Conservation (phyloP, 2,113 vertebrate genomes). For the Crocuta crocuta region DNA sequence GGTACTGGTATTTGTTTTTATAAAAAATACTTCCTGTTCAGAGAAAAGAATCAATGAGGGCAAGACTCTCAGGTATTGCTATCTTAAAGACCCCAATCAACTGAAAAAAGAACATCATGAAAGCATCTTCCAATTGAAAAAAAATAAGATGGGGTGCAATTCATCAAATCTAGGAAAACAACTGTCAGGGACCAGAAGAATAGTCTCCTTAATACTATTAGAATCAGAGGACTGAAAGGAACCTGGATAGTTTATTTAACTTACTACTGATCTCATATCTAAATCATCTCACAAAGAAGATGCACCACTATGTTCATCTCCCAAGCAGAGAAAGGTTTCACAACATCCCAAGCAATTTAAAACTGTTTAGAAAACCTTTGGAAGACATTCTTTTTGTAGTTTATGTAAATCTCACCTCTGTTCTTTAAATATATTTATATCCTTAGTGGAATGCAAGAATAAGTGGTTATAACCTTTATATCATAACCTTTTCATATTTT, state of each 20-base stretch:
- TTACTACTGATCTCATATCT: slow-evolving; percentile 17
- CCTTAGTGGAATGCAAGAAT: not conserved
- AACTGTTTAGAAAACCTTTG: not conserved
- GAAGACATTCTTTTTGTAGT: slow-evolving; percentile 1
- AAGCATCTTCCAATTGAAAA: not conserved
- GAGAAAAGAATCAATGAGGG: not conserved
- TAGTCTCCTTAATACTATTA: not conserved
- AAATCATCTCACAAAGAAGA: not conserved
- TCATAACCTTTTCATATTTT: not conserved
- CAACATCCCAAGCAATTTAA: not conserved
- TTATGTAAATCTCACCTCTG: not conserved
- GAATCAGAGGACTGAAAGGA: slow-evolving; percentile 37
- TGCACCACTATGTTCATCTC: not conserved
- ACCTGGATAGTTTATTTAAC: slow-evolving; percentile 9
- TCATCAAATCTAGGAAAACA: slow-evolving; percentile 2
- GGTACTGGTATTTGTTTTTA: not conserved
- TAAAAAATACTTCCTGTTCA: not conserved
- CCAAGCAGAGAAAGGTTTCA: not conserved
- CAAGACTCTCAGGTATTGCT: not conserved
- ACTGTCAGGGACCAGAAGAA: slow-evolving; percentile 8
- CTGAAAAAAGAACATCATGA: not conserved
- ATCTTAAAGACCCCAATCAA: slow-evolving; percentile 42
- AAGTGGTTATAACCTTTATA: not conserved
- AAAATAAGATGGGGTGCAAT: not conserved
- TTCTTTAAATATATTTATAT: not conserved